Evolutionary conservation across 1,140 invertebrate genomes (phyloP).

Genomic region (Aleiodes sp.): DNA sequence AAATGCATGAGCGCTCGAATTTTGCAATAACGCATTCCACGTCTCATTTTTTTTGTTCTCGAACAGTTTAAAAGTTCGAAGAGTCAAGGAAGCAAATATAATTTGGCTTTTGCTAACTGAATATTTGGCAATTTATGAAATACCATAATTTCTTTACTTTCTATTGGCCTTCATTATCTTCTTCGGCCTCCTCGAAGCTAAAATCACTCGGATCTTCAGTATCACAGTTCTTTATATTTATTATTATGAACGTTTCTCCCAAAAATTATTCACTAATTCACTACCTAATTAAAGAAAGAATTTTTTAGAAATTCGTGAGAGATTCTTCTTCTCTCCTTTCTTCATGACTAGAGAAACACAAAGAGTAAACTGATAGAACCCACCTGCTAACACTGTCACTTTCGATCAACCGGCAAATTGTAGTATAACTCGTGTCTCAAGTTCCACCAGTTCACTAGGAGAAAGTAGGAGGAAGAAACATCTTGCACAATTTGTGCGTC

Average conservation of each 20-base stretch:
- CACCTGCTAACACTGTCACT: background rate
- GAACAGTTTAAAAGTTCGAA: no score
- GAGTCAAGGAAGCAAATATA: no score
- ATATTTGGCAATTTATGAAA: no score
- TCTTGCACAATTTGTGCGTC: background rate
- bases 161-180: background rate
- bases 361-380: background rate
- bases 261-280: no score
- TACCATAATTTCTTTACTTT: background rate
- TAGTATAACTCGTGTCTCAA: background rate
- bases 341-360: background rate
- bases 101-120: no score
- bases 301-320: no score
- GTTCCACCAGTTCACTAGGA: background rate
- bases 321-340: no score
- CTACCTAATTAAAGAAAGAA: no score
- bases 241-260: no score
- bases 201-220: no score
- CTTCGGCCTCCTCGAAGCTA: background rate
- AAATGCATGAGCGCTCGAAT: background rate
- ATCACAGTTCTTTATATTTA: no score
- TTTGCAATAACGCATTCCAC: background rate
- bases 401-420: background rate
- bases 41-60: no score
- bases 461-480: conserved; percentile 9